Evolutionary conservation across 1,140 invertebrate genomes (phyloP).

Genomic region (Maconellicoccus hirsutus): DNA sequence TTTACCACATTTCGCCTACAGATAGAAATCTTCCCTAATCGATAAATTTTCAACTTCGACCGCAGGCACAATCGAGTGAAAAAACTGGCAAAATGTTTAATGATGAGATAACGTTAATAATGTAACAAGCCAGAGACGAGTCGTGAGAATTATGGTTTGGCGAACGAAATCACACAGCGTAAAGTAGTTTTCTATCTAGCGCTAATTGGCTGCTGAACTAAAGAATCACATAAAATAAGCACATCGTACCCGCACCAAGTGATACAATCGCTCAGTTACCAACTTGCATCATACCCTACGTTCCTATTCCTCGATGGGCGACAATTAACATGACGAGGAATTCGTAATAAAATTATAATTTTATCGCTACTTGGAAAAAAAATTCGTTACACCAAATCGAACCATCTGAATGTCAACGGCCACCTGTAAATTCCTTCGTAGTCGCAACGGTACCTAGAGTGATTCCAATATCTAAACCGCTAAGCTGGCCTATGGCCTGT

Average conservation of each 20-base stretch:
- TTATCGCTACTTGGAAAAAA: not conserved
- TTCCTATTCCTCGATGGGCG: not conserved
- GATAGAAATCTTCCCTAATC: not conserved
- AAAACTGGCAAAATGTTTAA: conserved; percentile 4
- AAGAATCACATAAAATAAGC: not conserved
- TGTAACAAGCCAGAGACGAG: not conserved
- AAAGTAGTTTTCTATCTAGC: not conserved
- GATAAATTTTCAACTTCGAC: not conserved
- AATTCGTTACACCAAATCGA: too few relatives aligned
- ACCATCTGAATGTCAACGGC: not conserved
- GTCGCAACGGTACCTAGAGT: too few relatives aligned
- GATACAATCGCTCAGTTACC: not conserved
- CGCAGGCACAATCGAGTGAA: not conserved
- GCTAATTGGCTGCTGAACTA: conserved; percentile 7
- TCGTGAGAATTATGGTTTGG: conserved; percentile 3
- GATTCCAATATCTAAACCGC: too few relatives aligned
- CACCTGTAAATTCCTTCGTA: not conserved
- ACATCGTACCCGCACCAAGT: not conserved
- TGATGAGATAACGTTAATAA: not conserved
- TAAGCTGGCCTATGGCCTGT: too few relatives aligned
- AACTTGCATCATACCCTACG: not conserved
- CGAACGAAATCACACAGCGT: not conserved
- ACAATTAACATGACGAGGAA: not conserved
- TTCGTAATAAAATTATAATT: not conserved
- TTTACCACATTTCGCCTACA: not conserved